A percentile compares a stretch with the other conserved stretches of the same genome.
Evolutionary conservation across 2,888 invertebrate genomes (phyloP).

Genomic region (Cataglyphis rosenhaueri): DNA sequence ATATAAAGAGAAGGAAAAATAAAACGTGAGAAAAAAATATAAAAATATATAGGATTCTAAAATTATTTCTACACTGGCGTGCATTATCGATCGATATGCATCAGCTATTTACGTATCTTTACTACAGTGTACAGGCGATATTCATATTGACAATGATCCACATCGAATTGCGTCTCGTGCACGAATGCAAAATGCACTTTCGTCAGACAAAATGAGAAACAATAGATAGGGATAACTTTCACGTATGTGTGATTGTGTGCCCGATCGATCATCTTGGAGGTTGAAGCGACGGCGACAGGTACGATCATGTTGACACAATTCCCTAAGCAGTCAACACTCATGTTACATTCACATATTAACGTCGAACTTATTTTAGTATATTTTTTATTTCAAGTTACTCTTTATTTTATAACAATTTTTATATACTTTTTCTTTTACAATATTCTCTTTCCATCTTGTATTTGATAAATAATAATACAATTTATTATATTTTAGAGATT

Average conservation of each 20-base stretch:
- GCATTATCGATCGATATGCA: neutral
- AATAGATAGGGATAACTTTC: constrained; percentile 43
- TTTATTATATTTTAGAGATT: neutral
- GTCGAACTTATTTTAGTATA: neutral
- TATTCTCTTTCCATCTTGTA: neutral
- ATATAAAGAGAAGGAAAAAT: neutral
- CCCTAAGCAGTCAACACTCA: neutral
- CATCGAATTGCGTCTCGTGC: constrained; percentile 31
- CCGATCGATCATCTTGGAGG: constrained; percentile 36
- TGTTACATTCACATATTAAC: neutral
- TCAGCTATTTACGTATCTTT: neutral
- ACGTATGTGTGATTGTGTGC: neutral
- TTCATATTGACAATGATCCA: neutral
- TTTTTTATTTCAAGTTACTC: neutral
- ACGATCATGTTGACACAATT: constrained; percentile 47
- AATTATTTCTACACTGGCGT: neutral
- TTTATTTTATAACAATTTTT: neutral
- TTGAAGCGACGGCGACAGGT: constrained; percentile 34
- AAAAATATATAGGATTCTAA: neutral
- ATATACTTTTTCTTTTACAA: neutral
- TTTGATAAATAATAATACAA: neutral
- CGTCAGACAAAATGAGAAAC: constrained; percentile 19
- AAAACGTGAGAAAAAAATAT: neutral
- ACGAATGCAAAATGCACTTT: constrained; percentile 6
- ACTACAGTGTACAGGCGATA: neutral